These are phyloP conservation scores for Drosophila vallismaia DNA, from an alignment of 2,888 invertebrate genomes.

Conservation along the genomic window DNA sequence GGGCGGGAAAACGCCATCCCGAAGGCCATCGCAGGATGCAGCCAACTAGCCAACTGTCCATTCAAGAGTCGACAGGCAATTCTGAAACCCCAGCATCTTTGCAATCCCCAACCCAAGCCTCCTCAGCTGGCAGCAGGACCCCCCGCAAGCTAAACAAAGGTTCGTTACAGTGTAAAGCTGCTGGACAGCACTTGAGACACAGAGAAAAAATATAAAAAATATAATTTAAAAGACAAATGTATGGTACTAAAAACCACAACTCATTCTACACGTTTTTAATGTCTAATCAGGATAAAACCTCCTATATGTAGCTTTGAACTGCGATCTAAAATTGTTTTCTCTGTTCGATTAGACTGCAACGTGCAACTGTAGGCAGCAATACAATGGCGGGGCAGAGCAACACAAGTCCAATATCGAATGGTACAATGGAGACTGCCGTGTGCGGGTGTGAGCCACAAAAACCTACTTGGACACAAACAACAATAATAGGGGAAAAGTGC, in stretches of 20 bases:
- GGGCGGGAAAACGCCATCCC: neutral
- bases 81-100: neutral
- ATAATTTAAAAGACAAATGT: neutral
- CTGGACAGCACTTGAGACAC: constrained; percentile 20
- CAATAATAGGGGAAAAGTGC: constrained; percentile 44
- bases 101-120: neutral
- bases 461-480: constrained; percentile 30
- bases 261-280: no score
- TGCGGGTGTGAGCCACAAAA: constrained; percentile 27
- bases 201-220: neutral
- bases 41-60: constrained; percentile 59
- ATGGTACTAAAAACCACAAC: no score
- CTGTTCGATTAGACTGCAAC: constrained; percentile 26
- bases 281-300: no score
- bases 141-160: constrained; percentile 28
- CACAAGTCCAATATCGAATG: constrained; percentile 38
- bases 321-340: neutral
- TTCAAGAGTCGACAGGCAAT: constrained; percentile 35
- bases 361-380: constrained; percentile 45
- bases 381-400: constrained; percentile 44
- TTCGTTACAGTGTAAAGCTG: constrained; percentile 37
- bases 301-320: no score
- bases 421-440: constrained; percentile 1
- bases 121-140: constrained; percentile 3
- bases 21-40: constrained; percentile 43